These are phyloP conservation scores for Tenualosa thibaudeaui DNA, from an alignment of 2,797 vertebrate genomes.

Conservation along the genomic window DNA sequence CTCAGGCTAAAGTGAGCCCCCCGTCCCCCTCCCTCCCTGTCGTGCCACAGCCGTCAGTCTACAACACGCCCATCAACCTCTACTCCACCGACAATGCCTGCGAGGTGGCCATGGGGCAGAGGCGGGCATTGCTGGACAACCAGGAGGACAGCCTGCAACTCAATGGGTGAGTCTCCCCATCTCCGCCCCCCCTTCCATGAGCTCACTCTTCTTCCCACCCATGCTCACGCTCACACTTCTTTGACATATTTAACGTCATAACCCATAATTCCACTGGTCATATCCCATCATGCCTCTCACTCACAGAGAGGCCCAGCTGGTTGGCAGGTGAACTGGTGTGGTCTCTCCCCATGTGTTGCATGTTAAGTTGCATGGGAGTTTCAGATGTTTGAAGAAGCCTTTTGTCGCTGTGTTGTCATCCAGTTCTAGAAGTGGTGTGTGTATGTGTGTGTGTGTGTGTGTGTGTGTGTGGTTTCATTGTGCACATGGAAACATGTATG, in stretches of 20 bases:
- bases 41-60: slow-evolving; percentile 73
- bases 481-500: background rate
- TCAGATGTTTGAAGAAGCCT: background rate
- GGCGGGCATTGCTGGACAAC: slow-evolving; percentile 74
- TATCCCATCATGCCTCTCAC: background rate
- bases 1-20: slow-evolving; percentile 64
- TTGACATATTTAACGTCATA: background rate
- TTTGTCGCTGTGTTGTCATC: background rate
- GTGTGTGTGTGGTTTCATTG: background rate
- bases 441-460: no score
- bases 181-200: background rate
- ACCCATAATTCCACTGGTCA: background rate
- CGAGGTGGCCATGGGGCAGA: slow-evolving; percentile 76
- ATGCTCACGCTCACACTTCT: background rate
- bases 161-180: slow-evolving; percentile 80
- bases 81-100: slow-evolving; percentile 67
- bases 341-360: background rate
- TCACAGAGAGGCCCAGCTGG: background rate
- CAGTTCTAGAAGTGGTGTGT: background rate
- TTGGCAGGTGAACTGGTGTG: background rate
- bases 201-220: background rate
- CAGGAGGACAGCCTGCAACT: slow-evolving; percentile 78
- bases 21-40: slow-evolving; percentile 61
- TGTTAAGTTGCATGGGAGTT: background rate
- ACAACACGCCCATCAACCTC: slow-evolving; percentile 64